Evolutionary conservation across 1,140 invertebrate genomes (phyloP).

Genomic region (Zaprionus camerounensis): DNA sequence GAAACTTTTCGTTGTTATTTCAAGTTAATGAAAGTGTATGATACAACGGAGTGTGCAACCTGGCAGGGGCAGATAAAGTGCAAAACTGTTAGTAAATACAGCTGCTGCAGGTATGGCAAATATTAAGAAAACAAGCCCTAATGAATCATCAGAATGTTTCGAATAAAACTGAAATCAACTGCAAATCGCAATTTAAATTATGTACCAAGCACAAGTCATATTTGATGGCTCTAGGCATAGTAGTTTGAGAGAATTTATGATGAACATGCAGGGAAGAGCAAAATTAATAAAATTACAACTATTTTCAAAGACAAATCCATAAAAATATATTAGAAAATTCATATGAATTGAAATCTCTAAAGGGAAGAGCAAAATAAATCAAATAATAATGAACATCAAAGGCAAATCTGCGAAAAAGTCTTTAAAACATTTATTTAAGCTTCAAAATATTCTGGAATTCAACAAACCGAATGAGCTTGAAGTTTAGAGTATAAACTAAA

Average conservation of each 20-base stretch:
- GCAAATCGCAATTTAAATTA: background rate
- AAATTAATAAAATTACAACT: too few relatives aligned
- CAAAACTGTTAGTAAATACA: slow-evolving; percentile 3
- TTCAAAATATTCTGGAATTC: too few relatives aligned
- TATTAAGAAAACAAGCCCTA: background rate
- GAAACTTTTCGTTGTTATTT: slow-evolving; percentile 74
- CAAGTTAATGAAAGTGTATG: slow-evolving; percentile 77
- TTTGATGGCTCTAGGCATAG: background rate
- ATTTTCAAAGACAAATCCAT: too few relatives aligned
- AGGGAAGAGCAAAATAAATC: background rate
- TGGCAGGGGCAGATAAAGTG: background rate
- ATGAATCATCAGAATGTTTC: background rate
- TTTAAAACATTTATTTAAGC: too few relatives aligned
- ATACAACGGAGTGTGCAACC: slow-evolving; percentile 21
- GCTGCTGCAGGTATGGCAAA: background rate
- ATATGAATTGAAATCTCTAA: background rate
- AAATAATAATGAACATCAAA: background rate
- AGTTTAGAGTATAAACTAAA: background rate
- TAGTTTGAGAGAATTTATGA: background rate
- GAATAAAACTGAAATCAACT: background rate
- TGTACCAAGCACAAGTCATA: background rate
- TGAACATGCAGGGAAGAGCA: too few relatives aligned
- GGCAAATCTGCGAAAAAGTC: background rate
- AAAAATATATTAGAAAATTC: too few relatives aligned
- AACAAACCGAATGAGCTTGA: background rate